Percentiles rank a stretch among this genome's conserved stretches.
Evolutionary conservation across 2,888 invertebrate genomes (phyloP).

Genomic region (Macrosiphum euphorbiae): DNA sequence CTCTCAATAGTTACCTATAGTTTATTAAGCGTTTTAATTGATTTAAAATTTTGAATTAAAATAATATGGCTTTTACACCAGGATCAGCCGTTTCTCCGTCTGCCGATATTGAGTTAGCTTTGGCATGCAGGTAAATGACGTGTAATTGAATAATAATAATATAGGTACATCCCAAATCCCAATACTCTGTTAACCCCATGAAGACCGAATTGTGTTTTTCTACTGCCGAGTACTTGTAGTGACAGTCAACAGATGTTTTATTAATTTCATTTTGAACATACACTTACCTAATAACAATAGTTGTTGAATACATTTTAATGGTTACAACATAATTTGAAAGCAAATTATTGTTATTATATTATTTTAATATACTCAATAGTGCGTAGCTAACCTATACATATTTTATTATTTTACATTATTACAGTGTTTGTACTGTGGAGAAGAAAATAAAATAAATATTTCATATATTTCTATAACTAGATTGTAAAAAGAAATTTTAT

Average conservation of each 20-base stretch:
- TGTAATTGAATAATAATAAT: neutral
- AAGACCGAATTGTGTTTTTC: neutral
- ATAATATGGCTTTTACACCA: slow-evolving; percentile 47
- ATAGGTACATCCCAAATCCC: neutral
- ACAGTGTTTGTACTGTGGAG: neutral
- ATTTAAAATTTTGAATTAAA: neutral
- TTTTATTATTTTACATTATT: neutral
- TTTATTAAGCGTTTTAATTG: neutral
- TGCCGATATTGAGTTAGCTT: slow-evolving; percentile 50
- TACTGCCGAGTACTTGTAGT: neutral
- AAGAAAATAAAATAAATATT: neutral
- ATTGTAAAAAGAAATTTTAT: neutral
- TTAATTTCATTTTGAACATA: neutral
- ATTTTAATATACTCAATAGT: too few relatives aligned
- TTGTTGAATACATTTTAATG: neutral
- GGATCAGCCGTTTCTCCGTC: slow-evolving; percentile 49
- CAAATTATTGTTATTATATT: too few relatives aligned
- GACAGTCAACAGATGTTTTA: neutral
- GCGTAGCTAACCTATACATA: neutral
- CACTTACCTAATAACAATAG: neutral
- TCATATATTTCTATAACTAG: neutral
- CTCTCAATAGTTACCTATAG: neutral
- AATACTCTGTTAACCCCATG: neutral
- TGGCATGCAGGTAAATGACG: slow-evolving; percentile 62
- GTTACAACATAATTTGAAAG: too few relatives aligned